These are phyloP conservation scores for Loxodonta africana DNA, from an alignment of 2,113 vertebrate species.

Conservation along the genomic window DNA sequence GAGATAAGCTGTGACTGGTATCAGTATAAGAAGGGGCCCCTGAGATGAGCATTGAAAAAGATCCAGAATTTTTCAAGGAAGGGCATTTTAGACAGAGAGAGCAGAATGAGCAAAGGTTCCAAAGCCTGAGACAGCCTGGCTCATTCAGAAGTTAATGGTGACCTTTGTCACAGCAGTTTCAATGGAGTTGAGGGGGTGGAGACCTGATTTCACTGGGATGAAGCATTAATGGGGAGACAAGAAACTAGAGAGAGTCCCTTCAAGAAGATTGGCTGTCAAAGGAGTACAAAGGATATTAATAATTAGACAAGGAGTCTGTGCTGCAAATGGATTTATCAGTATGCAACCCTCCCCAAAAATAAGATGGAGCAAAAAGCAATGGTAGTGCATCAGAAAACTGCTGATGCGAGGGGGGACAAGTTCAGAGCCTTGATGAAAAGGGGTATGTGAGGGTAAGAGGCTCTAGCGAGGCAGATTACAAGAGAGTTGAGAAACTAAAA, in stretches of 20 bases:
- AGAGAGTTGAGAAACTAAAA: background rate
- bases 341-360: accelerated
- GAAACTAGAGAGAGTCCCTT: background rate
- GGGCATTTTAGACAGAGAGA: background rate
- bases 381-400: background rate
- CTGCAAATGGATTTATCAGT: background rate
- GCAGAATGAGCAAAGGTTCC: background rate
- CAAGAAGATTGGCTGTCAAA: background rate
- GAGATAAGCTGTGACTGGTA: background rate
- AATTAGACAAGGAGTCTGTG: too few species aligned
- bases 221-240: background rate
- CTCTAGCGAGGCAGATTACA: background rate
- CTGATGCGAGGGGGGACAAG: background rate
- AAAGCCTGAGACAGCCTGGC: background rate
- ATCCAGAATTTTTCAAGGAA: background rate
- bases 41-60: background rate
- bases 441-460: background rate
- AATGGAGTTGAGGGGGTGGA: background rate
- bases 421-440: background rate
- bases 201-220: background rate
- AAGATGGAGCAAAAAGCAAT: background rate
- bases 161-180: background rate
- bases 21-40: background rate
- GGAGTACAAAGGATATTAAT: background rate
- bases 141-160: background rate